These are phyloP conservation scores for Microcebus lehilahytsara DNA, from an alignment of 2,113 vertebrate species.

Conservation along the genomic window DNA sequence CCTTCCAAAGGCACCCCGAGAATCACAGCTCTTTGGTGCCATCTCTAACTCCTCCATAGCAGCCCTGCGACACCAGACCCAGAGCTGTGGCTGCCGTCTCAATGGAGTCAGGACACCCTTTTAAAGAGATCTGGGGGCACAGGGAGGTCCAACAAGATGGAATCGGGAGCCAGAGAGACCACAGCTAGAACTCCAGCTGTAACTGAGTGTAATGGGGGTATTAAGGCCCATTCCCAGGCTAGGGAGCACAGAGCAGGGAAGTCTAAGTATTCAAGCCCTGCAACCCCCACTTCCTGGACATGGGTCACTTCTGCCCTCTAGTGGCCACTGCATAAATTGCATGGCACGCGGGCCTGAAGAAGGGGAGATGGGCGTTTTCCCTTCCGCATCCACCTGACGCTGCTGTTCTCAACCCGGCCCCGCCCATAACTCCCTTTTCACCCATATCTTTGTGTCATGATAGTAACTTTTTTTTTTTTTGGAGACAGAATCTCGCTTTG, in stretches of 20 bases:
- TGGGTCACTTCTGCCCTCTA: conserved; percentile 34
- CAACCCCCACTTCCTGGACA: neutral
- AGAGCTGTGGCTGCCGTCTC: neutral
- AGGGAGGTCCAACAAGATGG: neutral
- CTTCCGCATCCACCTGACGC: neutral
- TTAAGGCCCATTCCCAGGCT: neutral
- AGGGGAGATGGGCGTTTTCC: rapidly evolving
- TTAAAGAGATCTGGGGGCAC: neutral
- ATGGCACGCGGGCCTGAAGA: neutral
- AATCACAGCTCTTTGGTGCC: neutral
- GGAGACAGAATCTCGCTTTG: no score
- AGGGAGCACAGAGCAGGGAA: neutral
- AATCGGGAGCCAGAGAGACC: neutral
- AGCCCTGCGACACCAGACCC: neutral
- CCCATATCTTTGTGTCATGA: neutral
- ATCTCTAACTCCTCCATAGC: neutral
- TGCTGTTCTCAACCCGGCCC: neutral
- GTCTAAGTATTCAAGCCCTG: neutral
- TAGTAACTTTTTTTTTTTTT: neutral
- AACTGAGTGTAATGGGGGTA: neutral
- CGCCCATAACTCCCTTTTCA: neutral
- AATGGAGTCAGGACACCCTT: neutral
- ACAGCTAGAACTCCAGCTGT: neutral
- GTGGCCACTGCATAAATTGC: neutral
- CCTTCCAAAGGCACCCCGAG: neutral